Base-by-base conservation (phyloP, 2,113 vertebrate species). In the Apodemus sylvaticus region DNA sequence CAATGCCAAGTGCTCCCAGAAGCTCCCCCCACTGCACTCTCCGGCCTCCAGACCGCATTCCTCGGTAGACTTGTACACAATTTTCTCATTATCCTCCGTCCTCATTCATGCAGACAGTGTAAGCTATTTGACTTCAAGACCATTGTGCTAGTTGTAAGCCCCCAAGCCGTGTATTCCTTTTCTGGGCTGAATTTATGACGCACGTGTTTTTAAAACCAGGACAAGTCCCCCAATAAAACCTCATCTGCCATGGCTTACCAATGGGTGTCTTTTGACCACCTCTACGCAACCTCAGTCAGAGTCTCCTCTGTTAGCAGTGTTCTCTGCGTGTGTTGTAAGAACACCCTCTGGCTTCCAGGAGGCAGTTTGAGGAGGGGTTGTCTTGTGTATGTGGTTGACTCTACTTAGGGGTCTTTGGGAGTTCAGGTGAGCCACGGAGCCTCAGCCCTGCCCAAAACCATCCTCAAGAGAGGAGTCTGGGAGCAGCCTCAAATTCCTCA, bases 111-210 rank as follows among this genome's bases (percentile, higher is more conserved):
- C 88, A 39, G 79, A 71, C 48, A 7, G 24, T 9, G 39, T 20
- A 58, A 62, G 39, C 20, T 16, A 14, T 74, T 94, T 85, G 81
- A 64, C 91, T 88, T 86, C 64, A 73, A 36, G 82, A 24, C 68
- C 34, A 42, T 48, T 53, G 17, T 36, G 53, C 34, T 36, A 1
- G 45, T 87, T 66, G 55, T 36, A 24, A 62, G 24, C 24, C n/a
- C 89, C 36, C 29, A 11, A 45, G 39, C 73, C 14, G n/a, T 4
- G 34, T 60, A 7, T 53, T 66, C 45, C 62, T 81, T 95, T 89
- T 87, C 91, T 73, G 89, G 95, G 53, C 55, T 64, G 48, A 89
- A 68, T 95, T 90, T 88, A 51, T 60, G 64, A 45, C 82, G 87
- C 60, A 76, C 26, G 10, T 76, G 78, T 66, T 92, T 95, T 85